phyloP scores from a whole-genome alignment of 2,888 invertebrate genomes.

The Blastobasis lacticolella region DNA sequence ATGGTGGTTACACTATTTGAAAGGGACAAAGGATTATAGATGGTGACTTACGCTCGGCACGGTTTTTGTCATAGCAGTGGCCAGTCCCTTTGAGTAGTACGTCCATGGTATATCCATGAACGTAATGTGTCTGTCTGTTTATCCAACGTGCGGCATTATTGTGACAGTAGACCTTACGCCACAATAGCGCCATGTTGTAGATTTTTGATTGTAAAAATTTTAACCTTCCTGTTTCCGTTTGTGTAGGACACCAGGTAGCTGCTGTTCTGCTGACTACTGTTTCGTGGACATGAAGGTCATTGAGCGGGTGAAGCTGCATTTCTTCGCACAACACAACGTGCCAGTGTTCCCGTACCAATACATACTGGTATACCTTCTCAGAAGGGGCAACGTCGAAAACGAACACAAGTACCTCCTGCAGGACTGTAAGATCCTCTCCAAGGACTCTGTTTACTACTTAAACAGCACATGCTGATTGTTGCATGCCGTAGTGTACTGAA shows the following conservation, averaged over 20 bases:
- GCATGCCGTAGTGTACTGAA: no score
- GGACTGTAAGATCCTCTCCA: constrained; percentile 48
- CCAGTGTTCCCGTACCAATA: constrained; percentile 67
- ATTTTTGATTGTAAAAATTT: neutral
- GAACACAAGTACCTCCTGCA: constrained; percentile 61
- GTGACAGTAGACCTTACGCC: no score
- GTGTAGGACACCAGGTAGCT: constrained; percentile 60
- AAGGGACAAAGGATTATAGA: no score
- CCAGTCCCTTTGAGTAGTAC: no score
- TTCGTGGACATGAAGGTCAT: constrained; percentile 69
- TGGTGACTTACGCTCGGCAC: no score
- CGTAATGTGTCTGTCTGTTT: no score
- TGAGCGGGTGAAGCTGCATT: constrained; percentile 57
- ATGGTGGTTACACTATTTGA: no score
- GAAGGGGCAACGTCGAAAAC: constrained; percentile 53
- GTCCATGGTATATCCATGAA: no score
- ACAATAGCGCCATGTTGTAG: no score
- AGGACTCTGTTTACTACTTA: constrained; percentile 48
- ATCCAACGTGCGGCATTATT: no score
- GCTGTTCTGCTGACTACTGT: constrained; percentile 63
- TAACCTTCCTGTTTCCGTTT: constrained; percentile 5
- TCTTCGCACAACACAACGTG: constrained; percentile 62
- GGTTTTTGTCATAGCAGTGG: no score
- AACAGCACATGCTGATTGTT: constrained; percentile 48
- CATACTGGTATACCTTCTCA: constrained; percentile 55